Conservation (phyloP, 2,113 vertebrate genomes). For the Etia nguti region DNA sequence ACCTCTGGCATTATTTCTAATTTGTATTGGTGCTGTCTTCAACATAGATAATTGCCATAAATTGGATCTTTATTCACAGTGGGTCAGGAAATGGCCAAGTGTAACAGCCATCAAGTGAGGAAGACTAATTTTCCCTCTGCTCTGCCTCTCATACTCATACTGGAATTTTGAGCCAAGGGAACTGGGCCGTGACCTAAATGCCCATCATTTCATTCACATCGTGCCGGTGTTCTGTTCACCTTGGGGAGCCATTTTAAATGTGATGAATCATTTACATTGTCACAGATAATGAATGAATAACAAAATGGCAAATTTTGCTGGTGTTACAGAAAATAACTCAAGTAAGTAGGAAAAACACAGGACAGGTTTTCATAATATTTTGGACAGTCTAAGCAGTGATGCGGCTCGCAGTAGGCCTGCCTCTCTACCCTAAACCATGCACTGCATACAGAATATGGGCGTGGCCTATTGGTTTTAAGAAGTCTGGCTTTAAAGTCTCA, state of each 20-base stretch:
- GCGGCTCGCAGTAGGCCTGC: not conserved
- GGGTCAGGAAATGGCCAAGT: constrained; percentile 60
- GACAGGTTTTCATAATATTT: constrained; percentile 37
- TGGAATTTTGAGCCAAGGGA: constrained; percentile 17
- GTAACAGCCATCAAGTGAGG: constrained; percentile 46
- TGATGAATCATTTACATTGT: constrained; percentile 66
- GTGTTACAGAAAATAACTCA: constrained; percentile 38
- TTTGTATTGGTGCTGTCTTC: constrained; percentile 50
- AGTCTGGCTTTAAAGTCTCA: not conserved
- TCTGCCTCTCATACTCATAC: constrained; percentile 17
- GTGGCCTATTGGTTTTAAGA: not conserved
- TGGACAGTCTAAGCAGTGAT: constrained; percentile 23
- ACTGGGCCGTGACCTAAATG: constrained; percentile 45
- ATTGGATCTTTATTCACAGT: constrained; percentile 59
- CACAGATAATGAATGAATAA: constrained; percentile 63
- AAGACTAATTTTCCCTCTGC: constrained; percentile 37
- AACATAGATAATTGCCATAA: constrained; percentile 62
- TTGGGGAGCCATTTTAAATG: constrained; percentile 49
- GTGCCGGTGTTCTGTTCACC: constrained; percentile 24
- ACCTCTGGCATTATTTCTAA: constrained; percentile 53
- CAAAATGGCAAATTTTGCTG: constrained; percentile 34
- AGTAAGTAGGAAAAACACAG: constrained; percentile 12
- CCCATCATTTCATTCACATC: constrained; percentile 52
- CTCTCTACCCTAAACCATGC: not conserved
- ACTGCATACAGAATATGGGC: not conserved